These are phyloP conservation scores for Aspidiotus destructor DNA, from an alignment of 2,888 invertebrate genomes.

Conservation along the genomic window DNA sequence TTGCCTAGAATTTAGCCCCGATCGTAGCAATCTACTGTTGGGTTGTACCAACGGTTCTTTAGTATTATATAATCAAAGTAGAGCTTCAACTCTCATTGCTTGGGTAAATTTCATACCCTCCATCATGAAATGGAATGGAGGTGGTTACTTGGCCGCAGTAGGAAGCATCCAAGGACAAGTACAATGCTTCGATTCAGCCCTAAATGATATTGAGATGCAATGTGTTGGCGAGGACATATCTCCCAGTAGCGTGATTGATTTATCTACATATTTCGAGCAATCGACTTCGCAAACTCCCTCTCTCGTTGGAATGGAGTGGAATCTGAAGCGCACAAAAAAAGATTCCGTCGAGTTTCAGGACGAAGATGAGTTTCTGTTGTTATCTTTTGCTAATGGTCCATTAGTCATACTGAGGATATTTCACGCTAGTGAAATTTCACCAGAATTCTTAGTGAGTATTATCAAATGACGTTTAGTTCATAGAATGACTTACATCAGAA, in stretches of 20 bases:
- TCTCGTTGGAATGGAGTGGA: conserved; percentile 23
- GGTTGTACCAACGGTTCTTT: conserved; percentile 79
- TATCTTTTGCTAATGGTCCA: conserved; percentile 45
- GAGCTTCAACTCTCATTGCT: conserved; percentile 63
- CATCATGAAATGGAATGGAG: conserved; percentile 55
- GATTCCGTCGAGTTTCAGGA: not conserved
- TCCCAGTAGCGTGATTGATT: conserved; percentile 53
- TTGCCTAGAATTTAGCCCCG: conserved; percentile 56
- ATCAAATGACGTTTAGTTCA: too few species aligned
- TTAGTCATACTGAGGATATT: conserved; percentile 49
- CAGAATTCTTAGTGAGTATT: conserved; percentile 48
- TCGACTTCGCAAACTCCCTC: not conserved
- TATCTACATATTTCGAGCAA: conserved; percentile 51
- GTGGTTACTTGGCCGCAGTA: conserved; percentile 57
- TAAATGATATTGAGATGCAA: conserved; percentile 57
- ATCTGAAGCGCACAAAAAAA: not conserved
- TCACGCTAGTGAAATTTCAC: conserved; percentile 43
- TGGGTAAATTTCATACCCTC: conserved; percentile 59
- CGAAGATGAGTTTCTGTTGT: conserved; percentile 19
- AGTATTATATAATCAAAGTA: conserved; percentile 64
- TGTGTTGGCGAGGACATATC: conserved; percentile 56
- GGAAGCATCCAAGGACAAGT: conserved; percentile 62
- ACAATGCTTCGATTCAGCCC: conserved; percentile 64
- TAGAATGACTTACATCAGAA: conserved; percentile 6
- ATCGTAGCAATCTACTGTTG: conserved; percentile 63